These are phyloP conservation scores for Dreissena rostriformis DNA, from an alignment of 1,140 invertebrate genomes.

Conservation along the genomic window DNA sequence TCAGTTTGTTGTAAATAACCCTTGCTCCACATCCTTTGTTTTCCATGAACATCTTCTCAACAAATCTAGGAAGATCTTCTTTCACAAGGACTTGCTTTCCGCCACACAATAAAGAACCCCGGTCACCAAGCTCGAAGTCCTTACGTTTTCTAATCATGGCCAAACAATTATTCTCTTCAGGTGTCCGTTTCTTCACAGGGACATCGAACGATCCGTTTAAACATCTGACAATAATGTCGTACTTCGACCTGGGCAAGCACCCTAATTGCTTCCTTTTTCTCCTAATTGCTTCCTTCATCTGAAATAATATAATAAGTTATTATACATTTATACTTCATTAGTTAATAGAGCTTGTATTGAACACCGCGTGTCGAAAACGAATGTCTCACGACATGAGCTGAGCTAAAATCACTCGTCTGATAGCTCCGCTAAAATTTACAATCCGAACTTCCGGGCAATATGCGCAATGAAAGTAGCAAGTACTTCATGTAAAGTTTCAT, in stretches of 20 bases:
- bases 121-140: slow-evolving; percentile 22
- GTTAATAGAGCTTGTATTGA: slow-evolving; percentile 6
- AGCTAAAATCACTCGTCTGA: slow-evolving; percentile 5
- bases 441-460: slow-evolving; percentile 4
- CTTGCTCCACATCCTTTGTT: slow-evolving; percentile 5
- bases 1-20: slow-evolving; percentile 6
- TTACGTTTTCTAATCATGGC: slow-evolving; percentile 28
- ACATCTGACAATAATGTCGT: slow-evolving; percentile 6
- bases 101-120: slow-evolving; percentile 4
- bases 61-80: slow-evolving; percentile 6
- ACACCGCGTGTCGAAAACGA: slow-evolving; percentile 4
- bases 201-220: slow-evolving; percentile 5
- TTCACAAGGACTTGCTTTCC: slow-evolving; percentile 5
- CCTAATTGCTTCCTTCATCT: slow-evolving; percentile 5
- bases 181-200: slow-evolving; percentile 4
- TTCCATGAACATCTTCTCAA: slow-evolving; percentile 6
- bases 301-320: slow-evolving; percentile 6
- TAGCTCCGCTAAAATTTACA: slow-evolving; percentile 6
- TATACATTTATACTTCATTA: slow-evolving; percentile 8
- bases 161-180: slow-evolving; percentile 22
- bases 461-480: slow-evolving; percentile 5
- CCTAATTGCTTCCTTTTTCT: slow-evolving; percentile 6
- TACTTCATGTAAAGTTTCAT: slow-evolving; percentile 7
- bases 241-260: slow-evolving; percentile 3
- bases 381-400: slow-evolving; percentile 4